Evolutionary conservation across 2,113 vertebrate species (phyloP), one percentile per base, ranked within the genome.

Genomic region (Tenebrosternarchus preto): DNA sequence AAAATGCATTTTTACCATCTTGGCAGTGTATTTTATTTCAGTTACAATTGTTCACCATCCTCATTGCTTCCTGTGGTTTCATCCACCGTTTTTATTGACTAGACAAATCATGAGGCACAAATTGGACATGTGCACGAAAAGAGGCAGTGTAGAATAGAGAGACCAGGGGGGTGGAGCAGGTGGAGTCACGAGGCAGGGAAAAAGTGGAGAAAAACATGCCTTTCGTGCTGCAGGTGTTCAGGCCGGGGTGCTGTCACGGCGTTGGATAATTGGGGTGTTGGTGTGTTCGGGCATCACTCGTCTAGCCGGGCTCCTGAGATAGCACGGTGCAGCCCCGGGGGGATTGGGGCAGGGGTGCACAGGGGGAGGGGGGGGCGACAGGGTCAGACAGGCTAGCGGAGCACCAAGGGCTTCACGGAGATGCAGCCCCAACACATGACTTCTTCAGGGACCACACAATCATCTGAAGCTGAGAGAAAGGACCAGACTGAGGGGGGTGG

Each of bases 211-310:
- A 80, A n/a, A 80, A 57, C 4, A 59, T 67, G 31, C 29, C n/a
- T 60, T 36, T 29, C 25, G 63, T 63, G 17, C 61, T 55, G 67
- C 55, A 56, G 19, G 27, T 68, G 68, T 77, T 77, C 76, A 59
- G 59, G 70, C 63, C 43, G 61, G 19, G 15, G 20, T 69, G 72
- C 36, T 50, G 64, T 70, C 78, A 60, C n/a, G 74, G 56, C 64
- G 76, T 77, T 81, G 55, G n/a, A 61, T 80, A 81, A 84, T 77
- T 80, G 82, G 73, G 43, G 74, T 77, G 56, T 63, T 77, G 57
- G 82, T 78, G 66, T 74, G 36, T 69, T 31, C 64, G 63, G 68
- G 31, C 53, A 68, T 63, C 31, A 39, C 31, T 68, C 50, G 31
- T 76, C 19, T 31, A 55, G 60, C 68, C 68, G 27, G 61, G 73